Evolutionary conservation across 2,113 vertebrate species (phyloP), one percentile per base, ranked within the genome.

Genomic region (Origma solitaria): DNA sequence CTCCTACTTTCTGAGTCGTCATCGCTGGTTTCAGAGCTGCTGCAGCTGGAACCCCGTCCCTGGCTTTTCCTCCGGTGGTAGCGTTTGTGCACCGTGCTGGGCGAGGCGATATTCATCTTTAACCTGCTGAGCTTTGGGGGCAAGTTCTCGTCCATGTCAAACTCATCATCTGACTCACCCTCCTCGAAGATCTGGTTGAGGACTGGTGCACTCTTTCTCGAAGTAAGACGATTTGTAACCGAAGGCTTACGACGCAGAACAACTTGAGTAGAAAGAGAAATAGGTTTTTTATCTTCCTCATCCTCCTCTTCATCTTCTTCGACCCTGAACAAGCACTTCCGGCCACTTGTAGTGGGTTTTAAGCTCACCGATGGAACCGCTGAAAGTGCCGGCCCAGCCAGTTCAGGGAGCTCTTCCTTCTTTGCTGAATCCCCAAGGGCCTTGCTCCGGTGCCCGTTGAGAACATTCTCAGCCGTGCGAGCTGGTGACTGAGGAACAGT

Each of bases 171-270:
- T 0, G 99, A 99, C 96, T 99, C 99, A 0, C 99, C 99, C 90
- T 99, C 99, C 95, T 99, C 99, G 1, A 99, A 99, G 97, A 99
- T 99, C 95, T 99, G 99, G 95, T 99, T 99, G 84, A 99, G 99
- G 35, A 99, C 99, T 0, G 99, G 99, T 0, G 99, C 99, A 0
- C 99, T 99, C 97, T 99, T 99, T 45, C 99, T 96, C 0, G 99
- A 99, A 2, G 99, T 99, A 10, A 99, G 98, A 37, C 99, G 98
- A 94, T 99, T 99, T 96, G 99, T 99, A 96, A 99, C 98, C 0
- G 99, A 99, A 6, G 99, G 98, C 95, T 99, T 99, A 31, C 99
- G 98, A 9, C 99, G 98, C 92, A 99, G 86, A 45, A 99, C 98
- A 62, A 99, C 99, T 92, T 99, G 99, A 9, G 98, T 97, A 4